phyloP scores from a whole-genome alignment of 2,113 vertebrate genomes.

The Haemorhous mexicanus region DNA sequence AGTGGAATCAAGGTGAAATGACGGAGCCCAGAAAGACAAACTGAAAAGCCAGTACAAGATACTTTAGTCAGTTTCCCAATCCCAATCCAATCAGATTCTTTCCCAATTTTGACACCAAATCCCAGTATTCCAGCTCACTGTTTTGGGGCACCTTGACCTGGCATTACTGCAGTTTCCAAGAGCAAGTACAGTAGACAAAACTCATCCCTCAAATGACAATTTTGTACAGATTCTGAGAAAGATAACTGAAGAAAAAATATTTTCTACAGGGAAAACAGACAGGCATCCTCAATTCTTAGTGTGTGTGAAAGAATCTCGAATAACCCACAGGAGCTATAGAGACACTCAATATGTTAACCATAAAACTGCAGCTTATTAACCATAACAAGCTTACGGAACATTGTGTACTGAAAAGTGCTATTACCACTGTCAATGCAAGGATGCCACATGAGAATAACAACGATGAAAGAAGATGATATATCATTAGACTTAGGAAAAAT shows the following conservation, averaged over 20 bases:
- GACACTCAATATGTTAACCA: background rate
- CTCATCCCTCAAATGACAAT: background rate
- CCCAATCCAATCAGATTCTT: background rate
- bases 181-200: background rate
- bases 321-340: background rate
- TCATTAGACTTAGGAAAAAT: background rate
- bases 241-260: background rate
- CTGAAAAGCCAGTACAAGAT: background rate
- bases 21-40: background rate
- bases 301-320: background rate
- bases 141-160: background rate
- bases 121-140: background rate
- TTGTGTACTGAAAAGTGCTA: background rate
- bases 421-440: background rate
- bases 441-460: background rate
- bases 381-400: background rate
- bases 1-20: background rate
- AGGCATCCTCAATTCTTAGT: background rate
- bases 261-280: background rate
- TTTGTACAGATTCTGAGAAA: background rate
- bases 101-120: background rate
- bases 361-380: background rate
- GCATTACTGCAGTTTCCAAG: background rate
- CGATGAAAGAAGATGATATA: background rate
- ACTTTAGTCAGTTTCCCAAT: accelerated